Evolutionary conservation across 2,888 invertebrate genomes (phyloP).

Genomic region (Exocentrus adspersus): DNA sequence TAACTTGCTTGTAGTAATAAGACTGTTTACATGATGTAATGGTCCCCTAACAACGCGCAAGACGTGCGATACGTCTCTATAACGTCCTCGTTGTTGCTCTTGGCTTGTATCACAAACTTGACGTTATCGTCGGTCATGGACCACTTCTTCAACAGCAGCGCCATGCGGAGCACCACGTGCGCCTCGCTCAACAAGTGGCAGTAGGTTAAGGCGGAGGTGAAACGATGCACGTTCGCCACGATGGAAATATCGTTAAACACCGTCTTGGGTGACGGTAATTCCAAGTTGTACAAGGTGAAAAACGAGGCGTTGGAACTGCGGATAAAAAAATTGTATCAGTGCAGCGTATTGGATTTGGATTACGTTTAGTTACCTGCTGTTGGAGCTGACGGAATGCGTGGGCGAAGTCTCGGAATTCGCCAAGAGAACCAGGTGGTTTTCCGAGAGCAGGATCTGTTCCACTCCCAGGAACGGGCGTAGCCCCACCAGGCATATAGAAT

Average conservation of each 20-base stretch:
- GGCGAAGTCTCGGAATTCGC: conserved; percentile 70
- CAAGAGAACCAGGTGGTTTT: conserved; percentile 66
- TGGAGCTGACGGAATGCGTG: conserved; percentile 62
- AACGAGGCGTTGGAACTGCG: conserved; percentile 60
- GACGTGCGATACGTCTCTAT: conserved; percentile 65
- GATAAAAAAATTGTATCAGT: conserved; percentile 6
- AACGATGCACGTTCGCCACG: conserved; percentile 72
- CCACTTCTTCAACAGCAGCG: conserved; percentile 61
- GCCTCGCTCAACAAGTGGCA: conserved; percentile 78
- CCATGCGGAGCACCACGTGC: conserved; percentile 72
- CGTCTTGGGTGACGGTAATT: conserved; percentile 71
- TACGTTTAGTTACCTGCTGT: conserved; percentile 51
- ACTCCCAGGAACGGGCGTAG: conserved; percentile 75
- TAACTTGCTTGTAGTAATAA: not conserved
- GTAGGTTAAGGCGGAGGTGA: conserved; percentile 74
- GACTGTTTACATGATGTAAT: conserved; percentile 63
- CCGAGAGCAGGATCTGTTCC: conserved; percentile 65
- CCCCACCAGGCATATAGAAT: conserved; percentile 75
- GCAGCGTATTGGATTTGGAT: no score
- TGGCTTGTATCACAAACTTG: conserved; percentile 49
- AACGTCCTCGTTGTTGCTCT: conserved; percentile 61
- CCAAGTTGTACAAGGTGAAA: conserved; percentile 80
- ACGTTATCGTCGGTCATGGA: conserved; percentile 57
- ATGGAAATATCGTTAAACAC: conserved; percentile 77
- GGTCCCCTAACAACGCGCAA: conserved; percentile 69